These are phyloP conservation scores for Eulimnadia texana DNA, from an alignment of 1,140 invertebrate species.

Conservation along the genomic window DNA sequence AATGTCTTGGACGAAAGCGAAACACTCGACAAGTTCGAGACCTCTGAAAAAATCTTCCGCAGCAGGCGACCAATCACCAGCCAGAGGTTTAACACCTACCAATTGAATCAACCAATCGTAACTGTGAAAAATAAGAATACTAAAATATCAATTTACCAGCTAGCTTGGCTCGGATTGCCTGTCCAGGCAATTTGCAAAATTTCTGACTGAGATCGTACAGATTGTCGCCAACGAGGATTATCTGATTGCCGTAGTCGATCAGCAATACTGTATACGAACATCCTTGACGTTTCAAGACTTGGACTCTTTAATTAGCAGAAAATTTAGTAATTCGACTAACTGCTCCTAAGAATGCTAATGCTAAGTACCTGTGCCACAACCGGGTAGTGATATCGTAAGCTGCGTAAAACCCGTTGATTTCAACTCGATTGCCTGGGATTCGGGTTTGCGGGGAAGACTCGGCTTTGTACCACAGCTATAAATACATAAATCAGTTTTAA, in stretches of 20 bases:
- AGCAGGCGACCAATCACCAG: too few species aligned
- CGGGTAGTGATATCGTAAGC: background rate
- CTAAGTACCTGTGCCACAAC: background rate
- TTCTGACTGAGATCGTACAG: background rate
- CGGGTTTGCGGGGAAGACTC: too few species aligned
- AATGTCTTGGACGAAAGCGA: too few species aligned
- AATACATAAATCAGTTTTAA: too few species aligned
- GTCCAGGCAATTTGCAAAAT: background rate
- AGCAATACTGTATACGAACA: background rate
- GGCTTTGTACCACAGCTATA: too few species aligned
- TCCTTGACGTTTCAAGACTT: background rate
- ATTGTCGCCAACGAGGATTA: background rate
- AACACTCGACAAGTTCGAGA: too few species aligned
- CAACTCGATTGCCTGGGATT: background rate
- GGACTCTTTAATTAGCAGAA: background rate
- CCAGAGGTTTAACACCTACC: too few species aligned
- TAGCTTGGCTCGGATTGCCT: background rate
- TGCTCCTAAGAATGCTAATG: too few species aligned
- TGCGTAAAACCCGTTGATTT: background rate
- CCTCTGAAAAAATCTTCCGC: too few species aligned
- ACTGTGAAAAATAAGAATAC: too few species aligned
- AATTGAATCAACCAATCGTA: too few species aligned
- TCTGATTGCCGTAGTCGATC: background rate
- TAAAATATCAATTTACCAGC: background rate
- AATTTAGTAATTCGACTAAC: too few species aligned